phyloP scores from a whole-genome alignment of 1,140 invertebrate species.

The Teleopsis dalmanni region DNA sequence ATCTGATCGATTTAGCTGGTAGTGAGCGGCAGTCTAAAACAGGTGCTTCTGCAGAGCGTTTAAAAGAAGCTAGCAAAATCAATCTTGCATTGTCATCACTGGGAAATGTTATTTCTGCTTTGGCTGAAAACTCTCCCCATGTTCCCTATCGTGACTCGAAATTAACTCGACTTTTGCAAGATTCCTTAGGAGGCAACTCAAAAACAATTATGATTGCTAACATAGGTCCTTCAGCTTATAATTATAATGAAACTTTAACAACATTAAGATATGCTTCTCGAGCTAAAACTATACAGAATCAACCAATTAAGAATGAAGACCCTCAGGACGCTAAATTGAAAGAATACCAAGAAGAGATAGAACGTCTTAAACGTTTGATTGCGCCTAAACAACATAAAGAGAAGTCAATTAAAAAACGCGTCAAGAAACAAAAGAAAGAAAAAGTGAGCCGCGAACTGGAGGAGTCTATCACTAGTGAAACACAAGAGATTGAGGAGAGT shows the following conservation, averaged over 20 bases:
- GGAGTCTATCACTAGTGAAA: conserved; percentile 21
- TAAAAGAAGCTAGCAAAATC: conserved; percentile 93
- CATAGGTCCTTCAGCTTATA: conserved; percentile 90
- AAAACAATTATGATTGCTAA: conserved; percentile 97
- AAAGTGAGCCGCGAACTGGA: conserved; percentile 12
- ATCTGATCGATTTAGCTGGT: conserved; percentile 67
- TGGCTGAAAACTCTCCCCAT: conserved; percentile 80
- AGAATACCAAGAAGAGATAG: conserved; percentile 83
- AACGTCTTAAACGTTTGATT: conserved; percentile 53
- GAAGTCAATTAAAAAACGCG: conserved; percentile 13
- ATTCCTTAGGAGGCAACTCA: conserved; percentile 91
- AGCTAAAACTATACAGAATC: conserved; percentile 92
- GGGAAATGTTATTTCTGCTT: conserved; percentile 88
- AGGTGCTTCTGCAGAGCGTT: conserved; percentile 76
- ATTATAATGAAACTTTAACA: conserved; percentile 91
- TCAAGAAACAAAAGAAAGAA: conserved; percentile 20
- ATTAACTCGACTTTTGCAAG: conserved; percentile 83
- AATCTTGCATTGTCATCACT: conserved; percentile 89
- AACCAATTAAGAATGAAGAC: conserved; percentile 92
- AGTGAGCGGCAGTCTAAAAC: conserved; percentile 91
- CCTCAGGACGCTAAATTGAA: conserved; percentile 84
- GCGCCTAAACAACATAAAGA: conserved; percentile 38
- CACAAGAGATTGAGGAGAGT: conserved; percentile 51
- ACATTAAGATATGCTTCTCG: conserved; percentile 88
- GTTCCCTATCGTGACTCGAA: conserved; percentile 94